Evolutionary conservation across 2,797 vertebrate genomes (phyloP).

Genomic region (Parotocinclus haroldoi): DNA sequence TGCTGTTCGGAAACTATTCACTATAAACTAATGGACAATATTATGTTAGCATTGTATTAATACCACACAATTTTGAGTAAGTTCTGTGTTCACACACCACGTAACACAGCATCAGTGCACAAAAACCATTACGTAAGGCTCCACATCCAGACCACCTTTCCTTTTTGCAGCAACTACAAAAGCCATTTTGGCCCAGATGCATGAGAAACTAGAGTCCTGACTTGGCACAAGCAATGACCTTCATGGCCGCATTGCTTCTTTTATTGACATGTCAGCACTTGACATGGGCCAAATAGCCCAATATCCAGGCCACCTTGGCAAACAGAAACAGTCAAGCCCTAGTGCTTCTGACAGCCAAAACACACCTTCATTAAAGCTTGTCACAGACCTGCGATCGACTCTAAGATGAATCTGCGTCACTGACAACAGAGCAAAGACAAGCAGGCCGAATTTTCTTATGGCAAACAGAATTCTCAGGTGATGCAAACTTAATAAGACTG

Average conservation of each 20-base stretch:
- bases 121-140: not conserved
- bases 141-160: not conserved
- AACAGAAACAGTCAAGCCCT: slow-evolving; percentile 67
- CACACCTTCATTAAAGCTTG: slow-evolving; percentile 51
- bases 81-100: too few species aligned
- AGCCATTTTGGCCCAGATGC: slow-evolving; percentile 15
- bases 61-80: too few species aligned
- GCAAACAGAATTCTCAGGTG: slow-evolving; percentile 21
- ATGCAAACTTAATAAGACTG: not conserved
- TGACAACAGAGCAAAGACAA: slow-evolving; percentile 12
- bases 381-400: slow-evolving; percentile 40
- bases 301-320: slow-evolving; percentile 63
- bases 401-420: slow-evolving; percentile 40
- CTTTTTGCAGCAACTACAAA: not conserved
- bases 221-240: slow-evolving; percentile 39
- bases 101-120: not conserved
- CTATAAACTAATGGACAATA: too few species aligned
- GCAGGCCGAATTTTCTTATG: slow-evolving; percentile 19
- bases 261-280: slow-evolving; percentile 48
- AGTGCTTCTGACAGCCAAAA: slow-evolving; percentile 64
- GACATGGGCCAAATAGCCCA: slow-evolving; percentile 48
- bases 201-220: slow-evolving; percentile 9
- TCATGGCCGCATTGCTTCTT: slow-evolving; percentile 33
- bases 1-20: too few species aligned
- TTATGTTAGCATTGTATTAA: too few species aligned